A percentile compares a stretch with the other conserved stretches of the same genome.
phyloP scores from a whole-genome alignment of 2,113 vertebrate genomes.

The Gymnorhina tibicen region DNA sequence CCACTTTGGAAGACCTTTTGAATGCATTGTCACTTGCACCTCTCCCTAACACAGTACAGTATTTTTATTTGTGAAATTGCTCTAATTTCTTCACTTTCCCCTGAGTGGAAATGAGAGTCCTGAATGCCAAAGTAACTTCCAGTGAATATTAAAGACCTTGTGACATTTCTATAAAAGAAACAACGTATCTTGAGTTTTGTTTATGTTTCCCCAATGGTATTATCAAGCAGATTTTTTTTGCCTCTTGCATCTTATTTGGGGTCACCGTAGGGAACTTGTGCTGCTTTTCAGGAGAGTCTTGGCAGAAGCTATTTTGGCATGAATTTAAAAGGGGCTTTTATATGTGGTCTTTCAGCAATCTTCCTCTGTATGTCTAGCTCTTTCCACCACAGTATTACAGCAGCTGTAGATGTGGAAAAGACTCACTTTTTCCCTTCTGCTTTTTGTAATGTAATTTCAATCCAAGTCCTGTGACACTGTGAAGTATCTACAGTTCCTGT shows the following conservation, averaged over 20 bases:
- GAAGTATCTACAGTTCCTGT: neutral
- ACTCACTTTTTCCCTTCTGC: neutral
- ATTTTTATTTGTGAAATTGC: neutral
- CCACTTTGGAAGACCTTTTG: neutral
- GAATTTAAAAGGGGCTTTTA: neutral
- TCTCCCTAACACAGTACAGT: neutral
- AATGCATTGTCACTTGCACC: fast-evolving
- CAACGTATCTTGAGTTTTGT: neutral
- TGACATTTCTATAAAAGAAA: neutral
- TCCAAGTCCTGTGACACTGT: neutral
- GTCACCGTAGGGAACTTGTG: neutral
- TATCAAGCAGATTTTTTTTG: neutral
- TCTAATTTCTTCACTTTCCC: neutral
- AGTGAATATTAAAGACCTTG: neutral
- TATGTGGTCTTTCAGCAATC: neutral
- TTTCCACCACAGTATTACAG: neutral
- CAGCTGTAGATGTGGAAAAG: neutral
- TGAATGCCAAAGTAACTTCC: neutral
- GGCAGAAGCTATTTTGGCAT: neutral
- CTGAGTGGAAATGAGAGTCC: neutral
- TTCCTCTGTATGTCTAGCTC: neutral
- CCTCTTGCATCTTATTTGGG: neutral
- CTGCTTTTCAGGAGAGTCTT: neutral
- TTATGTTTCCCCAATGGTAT: neutral
- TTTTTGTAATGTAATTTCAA: neutral